Conservation (phyloP, 2,888 invertebrate genomes). For the Nymphalis urticae region DNA sequence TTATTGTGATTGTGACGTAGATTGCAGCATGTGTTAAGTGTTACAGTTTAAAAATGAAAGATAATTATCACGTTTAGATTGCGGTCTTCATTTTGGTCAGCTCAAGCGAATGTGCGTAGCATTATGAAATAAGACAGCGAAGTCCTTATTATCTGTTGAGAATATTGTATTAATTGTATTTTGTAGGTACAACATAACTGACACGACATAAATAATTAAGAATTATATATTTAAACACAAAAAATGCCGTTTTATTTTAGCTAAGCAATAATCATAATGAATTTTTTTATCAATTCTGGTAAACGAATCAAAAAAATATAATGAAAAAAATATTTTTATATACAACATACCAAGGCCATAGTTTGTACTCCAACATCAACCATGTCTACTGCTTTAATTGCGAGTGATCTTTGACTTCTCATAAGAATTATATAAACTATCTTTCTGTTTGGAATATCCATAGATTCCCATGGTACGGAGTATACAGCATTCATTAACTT, state of each 20-base stretch:
- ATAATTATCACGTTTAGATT: background rate
- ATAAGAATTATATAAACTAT: constrained; percentile 42
- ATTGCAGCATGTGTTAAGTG: background rate
- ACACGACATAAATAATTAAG: too few relatives aligned
- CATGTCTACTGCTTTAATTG: constrained; percentile 44
- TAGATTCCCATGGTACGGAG: constrained; percentile 47
- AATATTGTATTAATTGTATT: constrained; percentile 7
- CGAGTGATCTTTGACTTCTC: constrained; percentile 41
- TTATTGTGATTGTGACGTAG: background rate
- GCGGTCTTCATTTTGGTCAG: background rate
- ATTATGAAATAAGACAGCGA: constrained; percentile 42
- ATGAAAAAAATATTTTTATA: background rate
- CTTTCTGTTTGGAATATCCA: constrained; percentile 42
- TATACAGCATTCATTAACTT: constrained; percentile 29
- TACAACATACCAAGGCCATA: constrained; percentile 41
- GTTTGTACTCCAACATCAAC: constrained; percentile 46
- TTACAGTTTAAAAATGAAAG: background rate
- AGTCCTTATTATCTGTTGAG: constrained; percentile 42
- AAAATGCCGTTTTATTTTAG: too few relatives aligned
- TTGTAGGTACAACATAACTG: too few relatives aligned
- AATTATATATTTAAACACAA: too few relatives aligned
- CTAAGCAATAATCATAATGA: too few relatives aligned
- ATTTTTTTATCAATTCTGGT: background rate
- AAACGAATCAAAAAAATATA: background rate
- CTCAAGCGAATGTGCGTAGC: constrained; percentile 32